Conservation (phyloP, 2,113 vertebrate genomes). For the rabbit (Oryctolagus cuniculus) region DNA sequence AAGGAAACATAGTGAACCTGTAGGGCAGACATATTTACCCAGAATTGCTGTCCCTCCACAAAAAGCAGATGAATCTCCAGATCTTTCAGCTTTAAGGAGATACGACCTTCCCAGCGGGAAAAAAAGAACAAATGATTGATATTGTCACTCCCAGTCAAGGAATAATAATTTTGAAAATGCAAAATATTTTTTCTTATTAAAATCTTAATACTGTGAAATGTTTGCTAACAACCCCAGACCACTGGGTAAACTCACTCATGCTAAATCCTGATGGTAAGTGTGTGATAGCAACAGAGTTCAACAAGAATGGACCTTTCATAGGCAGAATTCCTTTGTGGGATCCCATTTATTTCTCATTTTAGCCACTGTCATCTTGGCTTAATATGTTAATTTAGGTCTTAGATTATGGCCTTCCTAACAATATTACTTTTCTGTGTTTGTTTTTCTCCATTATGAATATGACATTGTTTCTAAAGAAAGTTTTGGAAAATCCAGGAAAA, state of each 20-base stretch:
- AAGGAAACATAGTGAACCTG: neutral
- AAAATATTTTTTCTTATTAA: neutral
- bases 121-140: neutral
- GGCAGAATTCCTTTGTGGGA: neutral
- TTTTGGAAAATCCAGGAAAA: neutral
- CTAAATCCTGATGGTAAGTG: neutral
- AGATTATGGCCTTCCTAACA: neutral
- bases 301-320: neutral
- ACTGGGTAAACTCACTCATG: neutral
- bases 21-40: neutral
- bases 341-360: neutral
- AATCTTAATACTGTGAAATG: neutral
- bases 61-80: neutral
- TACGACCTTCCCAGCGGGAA: neutral
- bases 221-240: neutral
- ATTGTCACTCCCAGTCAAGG: neutral
- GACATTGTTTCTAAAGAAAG: neutral
- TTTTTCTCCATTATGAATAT: conserved; percentile 13
- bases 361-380: neutral
- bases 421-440: neutral
- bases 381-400: neutral
- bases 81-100: neutral
- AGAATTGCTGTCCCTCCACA: neutral
- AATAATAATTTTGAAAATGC: neutral
- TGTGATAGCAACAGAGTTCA: neutral